Evolutionary conservation across 1,140 invertebrate species (phyloP), one percentile per base, ranked within the genome.

Genomic region (Ips typographus): DNA sequence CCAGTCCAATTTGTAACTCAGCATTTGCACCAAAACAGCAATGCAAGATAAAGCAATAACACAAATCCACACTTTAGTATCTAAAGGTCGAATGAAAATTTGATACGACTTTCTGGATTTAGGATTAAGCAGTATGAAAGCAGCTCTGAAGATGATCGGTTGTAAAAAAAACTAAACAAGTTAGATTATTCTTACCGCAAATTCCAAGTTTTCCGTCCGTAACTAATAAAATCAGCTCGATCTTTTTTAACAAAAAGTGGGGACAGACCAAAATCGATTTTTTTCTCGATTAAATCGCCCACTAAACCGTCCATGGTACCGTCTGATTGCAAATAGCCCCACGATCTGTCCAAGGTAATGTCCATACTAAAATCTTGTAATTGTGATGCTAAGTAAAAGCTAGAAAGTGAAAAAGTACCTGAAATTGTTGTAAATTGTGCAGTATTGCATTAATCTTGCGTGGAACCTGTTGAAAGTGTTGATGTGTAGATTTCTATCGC

Each of bases 231-330:
- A 67, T 83, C 80, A 2, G 84, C 73, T 74, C 89, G 78, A 73
- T 89, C 86, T 6, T 74, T 59, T 74, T 85, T 83, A 64, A 85
- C 85, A 75, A 87, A 86, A 57, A 88, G 79, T 6, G 88, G 85
- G 1, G 86, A 81, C 1, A 82, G 83, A 8, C 86, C 85, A 47
- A 90, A 83, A 70, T 91, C 88, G 2, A 86, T 82, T 57, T 84
- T 77, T 7, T 82, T 83, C 8, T 82, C 77, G 52, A 85, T 79
- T 65, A 90, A 79, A 1, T 84, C 82, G 0, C 87, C 86, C 8
- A 90, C 83, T 79, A 90, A 85, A 3, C 89, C 89, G 72, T 89
- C 88, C 68, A 86, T 88, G n/a, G 82, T 82, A 1, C 88, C 88
- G 78, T 90, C 87, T 40, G 83, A 80, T 41, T 83, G 63, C 39